Percentiles rank a stretch among this genome's conserved stretches.
phyloP scores from a whole-genome alignment of 2,113 vertebrate genomes.

The Boulengeromyrus knoepffleri region DNA sequence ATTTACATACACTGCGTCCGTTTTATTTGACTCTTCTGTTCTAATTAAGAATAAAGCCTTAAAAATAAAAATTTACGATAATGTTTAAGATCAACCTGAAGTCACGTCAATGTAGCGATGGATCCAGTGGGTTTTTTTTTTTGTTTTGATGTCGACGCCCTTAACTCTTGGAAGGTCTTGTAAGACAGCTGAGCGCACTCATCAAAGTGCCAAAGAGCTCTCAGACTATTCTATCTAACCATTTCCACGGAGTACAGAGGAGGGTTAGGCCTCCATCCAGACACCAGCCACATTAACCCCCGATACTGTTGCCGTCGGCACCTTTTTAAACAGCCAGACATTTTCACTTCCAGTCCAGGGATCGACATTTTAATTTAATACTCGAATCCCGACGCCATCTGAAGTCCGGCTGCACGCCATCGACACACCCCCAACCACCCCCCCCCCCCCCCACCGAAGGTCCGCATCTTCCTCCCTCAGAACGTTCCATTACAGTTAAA shows the following conservation, averaged over 20 bases:
- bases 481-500: conserved; percentile 30
- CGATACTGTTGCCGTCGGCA: neutral
- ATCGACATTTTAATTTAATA: too few relatives aligned
- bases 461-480: conserved; percentile 51
- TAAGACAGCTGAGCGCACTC: conserved; percentile 50
- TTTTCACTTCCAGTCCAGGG: neutral
- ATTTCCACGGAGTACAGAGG: conserved; percentile 53
- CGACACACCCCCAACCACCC: neutral
- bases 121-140: neutral
- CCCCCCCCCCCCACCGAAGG: conserved; percentile 43
- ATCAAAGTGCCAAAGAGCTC: conserved; percentile 53
- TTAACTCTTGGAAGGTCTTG: neutral
- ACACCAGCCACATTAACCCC: neutral
- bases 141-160: neutral
- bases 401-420: neutral
- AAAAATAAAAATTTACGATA: conserved; percentile 3
- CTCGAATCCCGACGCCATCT: neutral
- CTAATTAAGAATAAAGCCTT: neutral
- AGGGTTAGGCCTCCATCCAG: neutral
- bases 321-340: neutral
- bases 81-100: conserved; percentile 1
- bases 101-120: neutral
- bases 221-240: conserved; percentile 74
- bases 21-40: neutral
- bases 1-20: neutral